Evolutionary conservation across 2,113 vertebrate species (phyloP).

Genomic region (Oreochromis spilurus): DNA sequence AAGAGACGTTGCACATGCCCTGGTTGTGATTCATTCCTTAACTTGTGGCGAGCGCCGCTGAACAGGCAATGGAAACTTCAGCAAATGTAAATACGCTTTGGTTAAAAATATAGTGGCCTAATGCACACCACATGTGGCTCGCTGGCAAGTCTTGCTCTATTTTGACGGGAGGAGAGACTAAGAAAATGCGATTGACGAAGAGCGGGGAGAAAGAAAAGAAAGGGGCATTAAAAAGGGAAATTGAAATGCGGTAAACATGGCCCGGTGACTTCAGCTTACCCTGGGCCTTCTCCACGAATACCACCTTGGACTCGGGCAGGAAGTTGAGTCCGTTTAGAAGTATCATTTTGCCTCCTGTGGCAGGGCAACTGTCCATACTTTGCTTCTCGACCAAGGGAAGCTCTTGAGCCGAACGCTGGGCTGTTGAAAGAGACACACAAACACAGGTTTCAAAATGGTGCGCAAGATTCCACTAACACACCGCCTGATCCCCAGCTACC

Average conservation of each 20-base stretch:
- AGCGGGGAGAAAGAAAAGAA: conserved; percentile 16
- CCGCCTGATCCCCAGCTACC: conserved; percentile 29
- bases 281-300: conserved; percentile 97
- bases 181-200: conserved; percentile 29
- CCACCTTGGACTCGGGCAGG: conserved; percentile 92
- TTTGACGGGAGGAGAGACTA: conserved; percentile 70
- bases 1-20: conserved; percentile 69
- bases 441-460: not conserved
- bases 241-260: conserved; percentile 17
- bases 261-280: conserved; percentile 70
- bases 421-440: conserved; percentile 60
- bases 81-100: conserved; percentile 80
- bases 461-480: not conserved
- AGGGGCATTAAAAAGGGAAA: conserved; percentile 30
- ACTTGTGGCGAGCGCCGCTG: conserved; percentile 72
- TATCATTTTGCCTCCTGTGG: conserved; percentile 90
- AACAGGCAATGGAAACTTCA: conserved; percentile 79
- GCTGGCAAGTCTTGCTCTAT: conserved; percentile 69
- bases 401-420: conserved; percentile 96
- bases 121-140: conserved; percentile 76
- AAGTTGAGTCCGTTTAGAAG: conserved; percentile 92
- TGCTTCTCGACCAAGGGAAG: conserved; percentile 96
- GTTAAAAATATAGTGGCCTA: conserved; percentile 80
- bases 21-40: conserved; percentile 75
- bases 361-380: conserved; percentile 85